phyloP scores from a whole-genome alignment of 2,888 invertebrate species.

The Drosophila fulvimacula region DNA sequence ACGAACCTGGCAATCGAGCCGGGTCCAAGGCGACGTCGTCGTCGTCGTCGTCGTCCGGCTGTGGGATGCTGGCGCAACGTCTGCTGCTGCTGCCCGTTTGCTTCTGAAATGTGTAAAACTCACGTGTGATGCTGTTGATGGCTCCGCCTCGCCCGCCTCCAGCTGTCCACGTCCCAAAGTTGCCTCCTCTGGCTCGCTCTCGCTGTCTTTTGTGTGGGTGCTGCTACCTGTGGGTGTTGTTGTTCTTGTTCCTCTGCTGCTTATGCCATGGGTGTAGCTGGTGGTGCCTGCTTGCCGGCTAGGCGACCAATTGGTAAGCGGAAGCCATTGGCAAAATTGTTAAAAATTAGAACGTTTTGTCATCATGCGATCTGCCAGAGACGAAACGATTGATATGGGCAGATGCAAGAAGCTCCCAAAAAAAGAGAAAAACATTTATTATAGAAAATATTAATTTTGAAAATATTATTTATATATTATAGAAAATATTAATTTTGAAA shows the following conservation, averaged over 20 bases:
- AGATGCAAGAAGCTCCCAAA: neutral
- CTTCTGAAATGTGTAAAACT: constrained; percentile 78
- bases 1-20: constrained; percentile 71
- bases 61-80: constrained; percentile 41
- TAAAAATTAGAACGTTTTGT: constrained; percentile 57
- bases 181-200: constrained; percentile 1
- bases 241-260: constrained; percentile 13
- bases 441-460: too few species aligned
- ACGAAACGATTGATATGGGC: neutral
- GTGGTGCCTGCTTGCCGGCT: constrained; percentile 30
- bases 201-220: constrained; percentile 40
- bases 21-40: constrained; percentile 27
- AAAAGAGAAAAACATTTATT: neutral
- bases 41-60: constrained; percentile 24
- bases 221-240: constrained; percentile 40
- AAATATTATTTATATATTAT: too few species aligned
- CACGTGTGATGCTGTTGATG: constrained; percentile 78
- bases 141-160: constrained; percentile 34
- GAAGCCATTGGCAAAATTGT: constrained; percentile 34
- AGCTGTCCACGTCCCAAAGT: neutral
- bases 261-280: constrained; percentile 4
- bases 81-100: constrained; percentile 47
- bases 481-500: too few species aligned
- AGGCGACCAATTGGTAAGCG: constrained; percentile 43
- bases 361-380: constrained; percentile 12